Percentiles rank a stretch among this genome's conserved stretches.
These are phyloP conservation scores for Microtus ochrogaster DNA, from an alignment of 2,113 vertebrate genomes.

Conservation along the genomic window DNA sequence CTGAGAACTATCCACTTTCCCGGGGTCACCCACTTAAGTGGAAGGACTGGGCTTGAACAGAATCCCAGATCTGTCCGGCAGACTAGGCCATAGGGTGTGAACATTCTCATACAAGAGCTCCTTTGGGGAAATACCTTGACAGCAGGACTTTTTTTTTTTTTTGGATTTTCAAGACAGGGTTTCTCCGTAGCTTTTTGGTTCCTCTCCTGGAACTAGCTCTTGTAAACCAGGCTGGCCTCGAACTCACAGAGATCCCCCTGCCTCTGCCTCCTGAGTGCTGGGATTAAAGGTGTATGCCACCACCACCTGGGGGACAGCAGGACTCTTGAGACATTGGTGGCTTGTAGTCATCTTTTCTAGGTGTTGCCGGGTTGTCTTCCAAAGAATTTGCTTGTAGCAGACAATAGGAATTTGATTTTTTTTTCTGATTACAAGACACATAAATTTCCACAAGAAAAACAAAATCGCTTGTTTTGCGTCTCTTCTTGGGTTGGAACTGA, in stretches of 20 bases:
- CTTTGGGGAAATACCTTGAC: not conserved
- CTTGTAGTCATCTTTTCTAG: not conserved
- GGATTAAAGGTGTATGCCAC: too few relatives aligned
- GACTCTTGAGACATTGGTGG: not conserved
- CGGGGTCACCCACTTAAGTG: not conserved
- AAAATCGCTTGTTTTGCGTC: not conserved
- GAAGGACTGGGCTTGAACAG: not conserved
- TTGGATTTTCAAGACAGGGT: too few relatives aligned
- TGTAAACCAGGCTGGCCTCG: too few relatives aligned
- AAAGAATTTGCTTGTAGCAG: not conserved
- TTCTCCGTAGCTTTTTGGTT: too few relatives aligned
- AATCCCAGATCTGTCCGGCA: not conserved
- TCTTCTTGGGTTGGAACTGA: not conserved
- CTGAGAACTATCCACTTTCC: not conserved
- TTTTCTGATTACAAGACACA: constrained; percentile 2
- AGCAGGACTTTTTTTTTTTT: not conserved
- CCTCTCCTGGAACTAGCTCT: too few relatives aligned
- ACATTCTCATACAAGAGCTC: not conserved
- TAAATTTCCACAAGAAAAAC: constrained; percentile 17
- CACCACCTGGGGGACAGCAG: not conserved
- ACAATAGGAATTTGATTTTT: constrained; percentile 7
- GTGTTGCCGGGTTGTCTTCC: not conserved
- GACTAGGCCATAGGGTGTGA: not conserved
- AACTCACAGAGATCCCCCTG: too few relatives aligned
- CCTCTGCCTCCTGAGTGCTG: too few relatives aligned